Conservation (phyloP, 2,797 vertebrate species). For the Falco berigora region DNA sequence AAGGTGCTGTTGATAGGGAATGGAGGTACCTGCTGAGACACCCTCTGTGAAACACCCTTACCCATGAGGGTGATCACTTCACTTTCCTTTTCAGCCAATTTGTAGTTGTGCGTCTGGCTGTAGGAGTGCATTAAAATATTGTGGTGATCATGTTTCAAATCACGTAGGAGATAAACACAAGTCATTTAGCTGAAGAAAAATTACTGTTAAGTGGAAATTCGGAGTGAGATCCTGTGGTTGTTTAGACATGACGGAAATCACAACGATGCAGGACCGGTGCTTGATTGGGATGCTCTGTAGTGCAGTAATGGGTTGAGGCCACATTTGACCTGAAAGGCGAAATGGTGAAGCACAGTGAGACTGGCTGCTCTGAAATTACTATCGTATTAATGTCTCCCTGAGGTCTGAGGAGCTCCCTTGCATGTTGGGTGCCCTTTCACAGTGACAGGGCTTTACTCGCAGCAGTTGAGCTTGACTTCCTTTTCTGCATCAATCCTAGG, state of each 20-base stretch:
- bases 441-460: accelerated
- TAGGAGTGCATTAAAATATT: neutral
- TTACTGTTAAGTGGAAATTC: neutral
- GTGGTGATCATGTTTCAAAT: neutral
- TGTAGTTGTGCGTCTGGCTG: neutral
- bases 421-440: neutral
- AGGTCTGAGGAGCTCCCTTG: neutral
- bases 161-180: accelerated
- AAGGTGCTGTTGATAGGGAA: accelerated
- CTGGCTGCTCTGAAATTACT: neutral
- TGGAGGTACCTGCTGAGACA: neutral
- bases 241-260: neutral
- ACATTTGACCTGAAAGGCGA: neutral
- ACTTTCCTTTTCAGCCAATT: neutral
- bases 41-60: neutral
- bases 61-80: accelerated
- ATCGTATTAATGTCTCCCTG: neutral
- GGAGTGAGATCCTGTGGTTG: neutral
- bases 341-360: neutral
- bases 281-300: neutral
- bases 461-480: neutral
- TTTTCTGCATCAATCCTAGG: constrained; percentile 67
- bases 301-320: accelerated
- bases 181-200: neutral
- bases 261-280: neutral